Percentiles rank a stretch among this genome's conserved stretches.
These are phyloP conservation scores for Mycalesis mineus DNA, from an alignment of 2,888 invertebrate genomes.

Conservation along the genomic window DNA sequence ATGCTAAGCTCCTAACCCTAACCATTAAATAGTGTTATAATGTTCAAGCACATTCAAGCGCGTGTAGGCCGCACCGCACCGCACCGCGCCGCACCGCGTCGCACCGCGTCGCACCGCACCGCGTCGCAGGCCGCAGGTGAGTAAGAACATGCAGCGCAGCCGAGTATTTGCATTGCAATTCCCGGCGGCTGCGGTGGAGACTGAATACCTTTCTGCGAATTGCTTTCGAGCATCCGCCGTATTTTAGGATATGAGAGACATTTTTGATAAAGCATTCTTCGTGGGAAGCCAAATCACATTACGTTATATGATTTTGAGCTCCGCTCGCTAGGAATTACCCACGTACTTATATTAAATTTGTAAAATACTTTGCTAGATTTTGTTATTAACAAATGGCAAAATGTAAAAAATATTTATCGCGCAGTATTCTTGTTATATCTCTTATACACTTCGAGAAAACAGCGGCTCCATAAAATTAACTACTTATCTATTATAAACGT, in stretches of 20 bases:
- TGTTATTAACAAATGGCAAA: too few species aligned
- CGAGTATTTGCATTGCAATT: neutral
- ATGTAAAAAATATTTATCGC: too few species aligned
- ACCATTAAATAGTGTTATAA: too few species aligned
- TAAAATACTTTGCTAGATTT: too few species aligned
- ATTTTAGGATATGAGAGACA: conserved; percentile 1
- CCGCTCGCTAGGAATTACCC: neutral
- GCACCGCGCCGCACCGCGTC: too few species aligned
- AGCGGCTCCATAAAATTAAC: too few species aligned
- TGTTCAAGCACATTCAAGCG: too few species aligned
- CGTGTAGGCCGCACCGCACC: too few species aligned
- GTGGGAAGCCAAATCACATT: neutral
- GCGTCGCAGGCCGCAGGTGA: neutral
- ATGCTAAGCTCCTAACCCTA: too few species aligned
- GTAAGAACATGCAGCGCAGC: neutral
- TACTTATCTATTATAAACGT: too few species aligned
- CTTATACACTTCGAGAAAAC: too few species aligned
- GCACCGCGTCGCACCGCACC: neutral
- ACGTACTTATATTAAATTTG: neutral
- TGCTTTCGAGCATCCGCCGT: neutral
- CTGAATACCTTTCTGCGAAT: conserved; percentile 2
- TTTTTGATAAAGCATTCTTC: conserved; percentile 8
- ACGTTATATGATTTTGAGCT: neutral
- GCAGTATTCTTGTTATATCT: too few species aligned
- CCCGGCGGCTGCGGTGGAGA: neutral